Evolutionary conservation across 2,797 vertebrate genomes (phyloP).

Genomic region (Hafferia zeledoni): DNA sequence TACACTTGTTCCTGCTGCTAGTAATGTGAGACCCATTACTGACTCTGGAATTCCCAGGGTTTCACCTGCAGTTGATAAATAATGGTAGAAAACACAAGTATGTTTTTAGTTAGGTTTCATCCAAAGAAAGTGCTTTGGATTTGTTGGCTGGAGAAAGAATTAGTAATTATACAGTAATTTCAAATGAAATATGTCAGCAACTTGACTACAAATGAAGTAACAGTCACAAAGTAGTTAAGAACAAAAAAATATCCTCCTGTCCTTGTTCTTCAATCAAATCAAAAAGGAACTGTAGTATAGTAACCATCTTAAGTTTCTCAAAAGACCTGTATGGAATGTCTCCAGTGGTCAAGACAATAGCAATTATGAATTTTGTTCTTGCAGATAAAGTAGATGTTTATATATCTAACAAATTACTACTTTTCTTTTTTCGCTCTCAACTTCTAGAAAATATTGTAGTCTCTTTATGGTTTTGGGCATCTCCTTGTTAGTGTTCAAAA

Average conservation of each 20-base stretch:
- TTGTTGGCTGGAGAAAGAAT: not conserved
- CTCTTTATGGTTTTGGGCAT: not conserved
- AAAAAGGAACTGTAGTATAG: not conserved
- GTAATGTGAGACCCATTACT: slow-evolving; percentile 95
- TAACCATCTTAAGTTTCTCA: not conserved
- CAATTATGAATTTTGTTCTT: not conserved
- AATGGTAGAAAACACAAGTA: not conserved
- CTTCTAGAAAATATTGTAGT: not conserved
- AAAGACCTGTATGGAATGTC: not conserved
- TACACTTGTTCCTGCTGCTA: slow-evolving; percentile 96
- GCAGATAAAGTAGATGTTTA: not conserved
- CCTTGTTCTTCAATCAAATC: not conserved
- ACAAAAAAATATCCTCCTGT: not conserved
- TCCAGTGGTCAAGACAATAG: not conserved
- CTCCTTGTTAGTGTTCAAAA: slow-evolving; percentile 13
- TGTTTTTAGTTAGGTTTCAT: not conserved
- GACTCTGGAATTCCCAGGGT: slow-evolving; percentile 93
- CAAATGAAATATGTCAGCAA: not conserved
- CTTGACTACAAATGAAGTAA: not conserved
- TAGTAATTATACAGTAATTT: not conserved
- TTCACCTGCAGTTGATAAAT: slow-evolving; percentile 83
- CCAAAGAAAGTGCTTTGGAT: not conserved
- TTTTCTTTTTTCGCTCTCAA: rapidly evolving
- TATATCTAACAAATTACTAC: not conserved
- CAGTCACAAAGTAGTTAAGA: not conserved